phyloP scores from a whole-genome alignment of 1,140 invertebrate species.

The Lithobius niger region DNA sequence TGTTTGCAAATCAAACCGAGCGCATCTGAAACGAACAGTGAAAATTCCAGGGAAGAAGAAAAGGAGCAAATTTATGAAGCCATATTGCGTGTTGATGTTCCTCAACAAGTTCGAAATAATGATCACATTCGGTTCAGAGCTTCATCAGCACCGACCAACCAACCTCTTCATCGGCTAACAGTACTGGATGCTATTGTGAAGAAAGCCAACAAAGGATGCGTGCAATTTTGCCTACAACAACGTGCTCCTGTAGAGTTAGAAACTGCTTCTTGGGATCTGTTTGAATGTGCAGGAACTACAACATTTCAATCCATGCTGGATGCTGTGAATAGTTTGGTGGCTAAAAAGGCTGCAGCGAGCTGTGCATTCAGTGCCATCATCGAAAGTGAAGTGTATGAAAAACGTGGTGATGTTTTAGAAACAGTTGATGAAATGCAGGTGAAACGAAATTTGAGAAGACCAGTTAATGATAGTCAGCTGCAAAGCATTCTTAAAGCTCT shows the following conservation, averaged over 20 bases:
- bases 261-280: background rate
- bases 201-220: background rate
- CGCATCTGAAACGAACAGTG: too few relatives aligned
- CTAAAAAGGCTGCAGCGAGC: background rate
- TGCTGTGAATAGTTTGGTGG: background rate
- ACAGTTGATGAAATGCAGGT: too few relatives aligned
- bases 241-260: background rate
- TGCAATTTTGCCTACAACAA: background rate
- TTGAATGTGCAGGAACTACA: background rate
- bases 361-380: background rate
- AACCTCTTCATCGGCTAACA: background rate
- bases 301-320: background rate
- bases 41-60: too few relatives aligned
- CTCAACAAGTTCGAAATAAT: background rate
- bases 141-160: background rate
- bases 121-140: background rate
- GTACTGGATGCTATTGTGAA: background rate
- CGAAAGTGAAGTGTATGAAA: too few relatives aligned
- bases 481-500: background rate
- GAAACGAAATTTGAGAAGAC: too few relatives aligned
- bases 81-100: background rate
- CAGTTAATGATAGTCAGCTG: background rate
- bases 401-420: too few relatives aligned
- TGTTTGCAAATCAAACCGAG: too few relatives aligned
- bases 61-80: background rate